Percentiles rank a stretch among this genome's conserved stretches.
These are phyloP conservation scores for Chaetodon trifasciatus DNA, from an alignment of 2,797 vertebrate genomes.

Conservation along the genomic window DNA sequence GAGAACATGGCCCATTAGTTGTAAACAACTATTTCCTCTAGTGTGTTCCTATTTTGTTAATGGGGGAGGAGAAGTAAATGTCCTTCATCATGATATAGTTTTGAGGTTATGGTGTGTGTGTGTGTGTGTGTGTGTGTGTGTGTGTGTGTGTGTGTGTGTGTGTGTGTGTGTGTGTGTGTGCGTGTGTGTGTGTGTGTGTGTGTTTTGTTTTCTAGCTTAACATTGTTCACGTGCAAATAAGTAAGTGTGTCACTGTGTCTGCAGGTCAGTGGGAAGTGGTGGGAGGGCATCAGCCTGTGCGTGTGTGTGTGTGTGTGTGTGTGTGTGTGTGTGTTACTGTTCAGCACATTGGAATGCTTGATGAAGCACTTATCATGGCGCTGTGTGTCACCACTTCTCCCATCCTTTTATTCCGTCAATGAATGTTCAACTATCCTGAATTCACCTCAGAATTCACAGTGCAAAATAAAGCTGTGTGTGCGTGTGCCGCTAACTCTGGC, in stretches of 20 bases:
- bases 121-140: slow-evolving; percentile 22
- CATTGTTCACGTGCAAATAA: slow-evolving; percentile 55
- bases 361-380: background rate
- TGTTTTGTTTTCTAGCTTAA: slow-evolving; percentile 24
- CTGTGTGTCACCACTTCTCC: background rate
- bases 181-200: too few relatives aligned
- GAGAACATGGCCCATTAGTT: slow-evolving; percentile 34
- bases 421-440: background rate
- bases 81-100: slow-evolving; percentile 28
- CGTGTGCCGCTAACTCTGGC: slow-evolving; percentile 6
- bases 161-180: slow-evolving; percentile 13
- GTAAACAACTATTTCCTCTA: slow-evolving; percentile 57
- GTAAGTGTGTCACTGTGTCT: slow-evolving; percentile 58
- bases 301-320: background rate
- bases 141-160: background rate
- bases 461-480: background rate
- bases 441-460: background rate
- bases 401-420: background rate
- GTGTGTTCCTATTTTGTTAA: slow-evolving; percentile 50
- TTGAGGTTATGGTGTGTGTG: background rate
- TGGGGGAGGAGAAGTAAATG: slow-evolving; percentile 12
- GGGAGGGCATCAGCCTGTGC: slow-evolving; percentile 19
- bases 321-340: too few relatives aligned
- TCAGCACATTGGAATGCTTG: background rate
- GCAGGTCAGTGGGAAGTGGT: slow-evolving; percentile 44